Conservation (phyloP, 2,113 vertebrate genomes). For the Alexandromys fortis region DNA sequence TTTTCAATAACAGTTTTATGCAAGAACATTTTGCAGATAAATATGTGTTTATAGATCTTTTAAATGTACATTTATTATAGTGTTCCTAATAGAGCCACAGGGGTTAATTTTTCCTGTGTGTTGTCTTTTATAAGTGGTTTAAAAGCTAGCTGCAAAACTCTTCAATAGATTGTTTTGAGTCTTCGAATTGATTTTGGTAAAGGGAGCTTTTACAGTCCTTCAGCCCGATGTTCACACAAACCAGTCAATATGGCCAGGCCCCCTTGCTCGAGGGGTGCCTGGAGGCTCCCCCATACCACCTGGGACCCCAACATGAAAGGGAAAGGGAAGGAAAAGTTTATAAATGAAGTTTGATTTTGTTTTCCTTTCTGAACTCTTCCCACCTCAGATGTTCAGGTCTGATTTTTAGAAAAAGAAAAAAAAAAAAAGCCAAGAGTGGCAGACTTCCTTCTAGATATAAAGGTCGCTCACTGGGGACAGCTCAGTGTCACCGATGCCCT, state of each 20-base stretch:
- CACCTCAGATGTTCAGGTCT: constrained; percentile 30
- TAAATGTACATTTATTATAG: constrained; percentile 92
- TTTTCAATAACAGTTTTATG: constrained; percentile 94
- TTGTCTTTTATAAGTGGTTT: constrained; percentile 90
- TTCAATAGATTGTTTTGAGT: constrained; percentile 88
- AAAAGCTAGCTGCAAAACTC: constrained; percentile 90
- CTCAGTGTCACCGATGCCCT: fast-evolving
- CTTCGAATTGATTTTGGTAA: constrained; percentile 88
- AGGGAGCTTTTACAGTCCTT: constrained; percentile 83
- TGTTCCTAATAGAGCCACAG: constrained; percentile 91
- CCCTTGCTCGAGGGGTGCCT: neutral
- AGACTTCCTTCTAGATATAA: neutral
- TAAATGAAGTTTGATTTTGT: constrained; percentile 32
- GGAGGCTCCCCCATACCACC: neutral
- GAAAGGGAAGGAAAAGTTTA: neutral
- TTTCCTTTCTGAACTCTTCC: neutral
- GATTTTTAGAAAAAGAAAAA: constrained; percentile 27
- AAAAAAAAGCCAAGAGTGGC: neutral
- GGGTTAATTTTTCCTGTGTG: constrained; percentile 89
- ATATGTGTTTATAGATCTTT: constrained; percentile 94
- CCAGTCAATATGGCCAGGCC: constrained; percentile 72
- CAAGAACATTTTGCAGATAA: constrained; percentile 93
- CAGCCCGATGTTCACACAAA: constrained; percentile 63
- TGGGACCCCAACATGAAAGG: neutral
- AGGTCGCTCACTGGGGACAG: fast-evolving